Conservation (phyloP, 2,113 vertebrate species). For the Puntigrus tetrazona region DNA sequence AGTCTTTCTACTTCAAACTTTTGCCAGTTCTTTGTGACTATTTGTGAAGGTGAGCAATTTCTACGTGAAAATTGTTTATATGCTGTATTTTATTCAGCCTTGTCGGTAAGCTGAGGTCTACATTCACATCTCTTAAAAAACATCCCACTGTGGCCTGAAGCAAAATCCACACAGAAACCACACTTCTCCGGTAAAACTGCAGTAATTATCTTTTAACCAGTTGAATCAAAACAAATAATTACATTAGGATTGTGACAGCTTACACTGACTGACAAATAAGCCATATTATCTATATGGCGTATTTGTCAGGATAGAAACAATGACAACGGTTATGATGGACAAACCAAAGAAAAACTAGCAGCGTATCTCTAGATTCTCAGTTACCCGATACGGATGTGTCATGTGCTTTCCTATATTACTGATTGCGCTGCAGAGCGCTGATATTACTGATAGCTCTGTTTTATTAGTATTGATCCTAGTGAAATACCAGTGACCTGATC, state of each 20-base stretch:
- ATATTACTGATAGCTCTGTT: too few relatives aligned
- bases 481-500: neutral
- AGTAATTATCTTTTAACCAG: neutral
- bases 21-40: neutral
- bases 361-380: neutral
- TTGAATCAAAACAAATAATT: neutral
- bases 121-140: neutral
- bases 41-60: neutral
- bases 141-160: neutral
- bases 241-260: neutral
- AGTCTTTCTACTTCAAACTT: neutral
- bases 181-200: neutral
- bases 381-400: neutral
- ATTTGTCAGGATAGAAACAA: neutral
- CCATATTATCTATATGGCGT: too few relatives aligned
- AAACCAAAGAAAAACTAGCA: neutral
- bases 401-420: neutral
- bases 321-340: neutral
- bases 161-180: neutral
- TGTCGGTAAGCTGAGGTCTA: neutral
- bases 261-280: neutral
- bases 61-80: neutral
- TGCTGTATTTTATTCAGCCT: neutral
- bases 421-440: neutral
- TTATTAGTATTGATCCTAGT: constrained; percentile 3